These are phyloP conservation scores for Hemicentrotus pulcherrimus DNA, from an alignment of 35 echinoderm and acorn worm species.

Conservation along the genomic window DNA sequence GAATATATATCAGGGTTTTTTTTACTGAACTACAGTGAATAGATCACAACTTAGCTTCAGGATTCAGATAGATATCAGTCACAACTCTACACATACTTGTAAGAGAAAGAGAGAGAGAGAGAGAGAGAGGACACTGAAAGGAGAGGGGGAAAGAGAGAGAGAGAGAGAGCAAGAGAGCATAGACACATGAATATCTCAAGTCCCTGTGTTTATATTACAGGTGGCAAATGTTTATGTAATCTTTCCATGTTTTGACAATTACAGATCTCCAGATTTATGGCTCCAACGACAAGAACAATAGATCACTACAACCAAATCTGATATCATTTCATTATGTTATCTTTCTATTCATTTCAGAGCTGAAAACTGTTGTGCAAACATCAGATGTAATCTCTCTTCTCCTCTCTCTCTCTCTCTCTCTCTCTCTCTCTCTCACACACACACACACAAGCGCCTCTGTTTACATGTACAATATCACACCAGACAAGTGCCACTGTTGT, in stretches of 20 bases:
- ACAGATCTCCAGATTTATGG: neutral
- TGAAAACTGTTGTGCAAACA: no score
- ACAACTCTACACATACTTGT: no score
- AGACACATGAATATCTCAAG: neutral
- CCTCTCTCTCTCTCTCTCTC: no score
- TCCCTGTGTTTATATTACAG: neutral
- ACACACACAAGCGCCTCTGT: no score
- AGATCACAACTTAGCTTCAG: no score
- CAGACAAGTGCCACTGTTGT: no score
- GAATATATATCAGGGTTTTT: no score
- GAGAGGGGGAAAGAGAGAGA: neutral
- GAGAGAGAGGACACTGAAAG: neutral
- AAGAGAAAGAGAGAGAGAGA: neutral
- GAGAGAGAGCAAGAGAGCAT: neutral
- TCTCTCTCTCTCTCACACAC: no score
- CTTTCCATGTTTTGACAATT: neutral
- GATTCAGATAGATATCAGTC: no score
- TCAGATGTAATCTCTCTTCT: no score
- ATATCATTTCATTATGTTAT: neutral
- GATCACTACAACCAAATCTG: neutral
- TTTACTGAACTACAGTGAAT: no score
- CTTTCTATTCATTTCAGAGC: neutral
- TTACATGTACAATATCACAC: no score
- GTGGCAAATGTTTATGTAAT: slow-evolving; percentile 5
- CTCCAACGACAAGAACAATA: neutral